Evolutionary conservation across 2,797 vertebrate genomes (phyloP).

Genomic region (Morus bassanus): DNA sequence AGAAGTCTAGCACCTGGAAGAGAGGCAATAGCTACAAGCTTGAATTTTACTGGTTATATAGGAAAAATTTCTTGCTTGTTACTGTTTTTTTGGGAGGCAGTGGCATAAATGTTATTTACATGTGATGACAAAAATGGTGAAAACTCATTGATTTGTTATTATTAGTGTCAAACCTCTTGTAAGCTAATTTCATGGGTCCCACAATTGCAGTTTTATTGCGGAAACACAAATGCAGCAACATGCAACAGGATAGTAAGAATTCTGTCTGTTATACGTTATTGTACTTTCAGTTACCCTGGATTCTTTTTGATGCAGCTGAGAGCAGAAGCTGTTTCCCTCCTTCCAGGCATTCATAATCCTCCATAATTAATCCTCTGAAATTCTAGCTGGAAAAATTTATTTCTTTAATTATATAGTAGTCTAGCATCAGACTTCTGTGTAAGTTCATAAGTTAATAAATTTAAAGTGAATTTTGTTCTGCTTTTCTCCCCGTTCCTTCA

Average conservation of each 20-base stretch:
- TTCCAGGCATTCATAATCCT: background rate
- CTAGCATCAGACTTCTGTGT: background rate
- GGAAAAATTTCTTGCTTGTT: background rate
- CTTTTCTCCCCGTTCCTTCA: background rate
- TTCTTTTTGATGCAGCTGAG: background rate
- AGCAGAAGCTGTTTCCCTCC: background rate
- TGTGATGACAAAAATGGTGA: background rate
- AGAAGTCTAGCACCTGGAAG: background rate
- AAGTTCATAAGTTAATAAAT: background rate
- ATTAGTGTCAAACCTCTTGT: background rate
- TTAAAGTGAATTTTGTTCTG: background rate
- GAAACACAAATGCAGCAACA: background rate
- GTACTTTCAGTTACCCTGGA: background rate
- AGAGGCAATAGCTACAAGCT: background rate
- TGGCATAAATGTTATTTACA: background rate
- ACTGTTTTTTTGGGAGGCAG: background rate
- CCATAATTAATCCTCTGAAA: background rate
- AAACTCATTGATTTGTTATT: background rate
- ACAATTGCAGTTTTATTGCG: background rate
- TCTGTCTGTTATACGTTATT: background rate
- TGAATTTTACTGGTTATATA: background rate
- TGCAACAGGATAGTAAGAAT: background rate
- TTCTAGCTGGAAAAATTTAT: background rate
- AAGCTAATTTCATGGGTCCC: background rate
- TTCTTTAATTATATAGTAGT: background rate